Evolutionary conservation across 2,113 vertebrate genomes (phyloP), one percentile per base, ranked within the genome.

Genomic region (Labrus mixtus): DNA sequence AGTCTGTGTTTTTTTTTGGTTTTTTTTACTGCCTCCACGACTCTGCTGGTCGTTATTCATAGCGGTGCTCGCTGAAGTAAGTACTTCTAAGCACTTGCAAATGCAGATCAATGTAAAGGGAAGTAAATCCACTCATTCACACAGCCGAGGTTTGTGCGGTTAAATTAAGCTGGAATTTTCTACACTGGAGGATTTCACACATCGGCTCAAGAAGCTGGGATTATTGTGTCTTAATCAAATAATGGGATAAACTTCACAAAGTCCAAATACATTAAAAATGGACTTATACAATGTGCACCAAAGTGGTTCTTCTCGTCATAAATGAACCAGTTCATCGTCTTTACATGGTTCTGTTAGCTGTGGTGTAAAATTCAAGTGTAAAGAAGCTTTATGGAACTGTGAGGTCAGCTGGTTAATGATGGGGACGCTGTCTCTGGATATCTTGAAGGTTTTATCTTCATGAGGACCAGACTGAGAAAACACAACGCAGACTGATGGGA

Each of bases 21-120:
- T 41, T 70, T 22, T 33, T 62, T 78, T 20, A 0, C 39, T 56
- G 55, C 41, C 56, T 55, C 66, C n/a, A n/a, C 8, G 59, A 75
- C 48, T 37, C 68, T 46, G 33, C 55, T 22, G 68, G 36, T 78
- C 78, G 63, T 84, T 79, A 78, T 78, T 89, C 66, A 85, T 62
- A 59, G 55, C n/a, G 22, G 16, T 20, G 63, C 71, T 74, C 9
- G 57, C 70, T 76, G 25, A 23, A 78, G 56, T 73, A 68, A 84
- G 70, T 43, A 37, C 79, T 70, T 57, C 75, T 53, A 69, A 85
- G 69, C 45, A 61, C 76, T 68, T 70, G 59, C 15, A 63, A 73
- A 74, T 54, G 55, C 41, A 45, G 66, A 64, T 83, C 46, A 41
- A 10, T 53, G 75, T 59, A 45, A 72, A 73, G 51, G 59, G 57